Conservation (phyloP, 2,113 vertebrate species). For the Gymnarchus niloticus region DNA sequence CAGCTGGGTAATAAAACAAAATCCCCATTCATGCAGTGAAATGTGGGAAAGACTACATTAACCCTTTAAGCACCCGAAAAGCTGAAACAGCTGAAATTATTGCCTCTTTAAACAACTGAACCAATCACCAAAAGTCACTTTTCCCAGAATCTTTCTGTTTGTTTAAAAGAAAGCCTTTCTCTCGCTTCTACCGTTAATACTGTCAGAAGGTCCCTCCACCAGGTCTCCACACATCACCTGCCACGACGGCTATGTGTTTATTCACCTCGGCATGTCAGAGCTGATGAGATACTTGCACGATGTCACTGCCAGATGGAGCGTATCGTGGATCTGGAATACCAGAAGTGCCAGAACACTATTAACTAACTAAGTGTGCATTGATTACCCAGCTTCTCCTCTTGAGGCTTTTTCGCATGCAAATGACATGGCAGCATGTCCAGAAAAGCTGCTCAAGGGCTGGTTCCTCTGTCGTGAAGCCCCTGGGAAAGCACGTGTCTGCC, state of each 20-base stretch:
- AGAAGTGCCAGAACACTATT: constrained; percentile 47
- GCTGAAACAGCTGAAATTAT: not conserved
- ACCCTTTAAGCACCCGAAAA: not conserved
- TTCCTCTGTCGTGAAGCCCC: not conserved
- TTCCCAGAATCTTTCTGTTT: no score
- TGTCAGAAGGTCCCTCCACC: constrained; percentile 27
- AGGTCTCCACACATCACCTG: constrained; percentile 58
- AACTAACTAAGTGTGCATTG: not conserved
- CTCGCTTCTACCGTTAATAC: no score
- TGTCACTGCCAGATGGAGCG: constrained; percentile 48
- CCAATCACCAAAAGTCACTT: no score
- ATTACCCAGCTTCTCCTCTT: not conserved
- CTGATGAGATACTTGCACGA: constrained; percentile 57
- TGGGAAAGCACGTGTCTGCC: not conserved
- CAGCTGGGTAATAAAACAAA: not conserved
- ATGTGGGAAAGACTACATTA: constrained; percentile 14
- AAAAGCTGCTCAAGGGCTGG: not conserved
- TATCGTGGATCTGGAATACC: constrained; percentile 64
- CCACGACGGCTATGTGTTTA: constrained; percentile 47
- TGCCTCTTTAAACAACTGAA: no score
- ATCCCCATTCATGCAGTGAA: not conserved
- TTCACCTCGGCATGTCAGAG: constrained; percentile 61
- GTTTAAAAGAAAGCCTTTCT: no score
- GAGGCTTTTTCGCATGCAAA: not conserved
- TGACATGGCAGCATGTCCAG: not conserved